Percentiles rank a stretch among this genome's conserved stretches.
Evolutionary conservation across 2,888 invertebrate species (phyloP).

Genomic region (Cephus rjabovi): DNA sequence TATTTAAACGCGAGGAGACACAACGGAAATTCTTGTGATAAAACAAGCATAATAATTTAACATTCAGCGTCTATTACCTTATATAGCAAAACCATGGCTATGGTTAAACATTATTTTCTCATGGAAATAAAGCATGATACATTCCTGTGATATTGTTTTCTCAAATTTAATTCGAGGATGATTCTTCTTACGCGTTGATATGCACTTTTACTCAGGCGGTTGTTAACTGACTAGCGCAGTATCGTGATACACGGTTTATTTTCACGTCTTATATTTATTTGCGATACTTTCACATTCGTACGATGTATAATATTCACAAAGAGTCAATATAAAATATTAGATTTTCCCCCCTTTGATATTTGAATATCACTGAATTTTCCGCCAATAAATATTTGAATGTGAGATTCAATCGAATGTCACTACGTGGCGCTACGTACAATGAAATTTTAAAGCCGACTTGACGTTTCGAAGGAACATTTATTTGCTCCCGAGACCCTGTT

Average conservation of each 20-base stretch:
- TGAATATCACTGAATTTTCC: background rate
- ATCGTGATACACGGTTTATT: background rate
- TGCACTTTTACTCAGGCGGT: background rate
- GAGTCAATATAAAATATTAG: background rate
- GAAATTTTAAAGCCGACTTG: background rate
- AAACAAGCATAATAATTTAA: too few species aligned
- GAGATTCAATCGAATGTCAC: too few species aligned
- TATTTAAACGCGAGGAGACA: background rate
- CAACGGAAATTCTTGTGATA: background rate
- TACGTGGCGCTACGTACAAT: background rate
- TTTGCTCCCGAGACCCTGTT: background rate
- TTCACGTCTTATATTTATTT: background rate
- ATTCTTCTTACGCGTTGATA: background rate
- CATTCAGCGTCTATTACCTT: too few species aligned
- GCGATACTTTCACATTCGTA: background rate
- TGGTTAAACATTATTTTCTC: too few species aligned
- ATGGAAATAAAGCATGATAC: too few species aligned
- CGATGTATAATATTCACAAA: background rate
- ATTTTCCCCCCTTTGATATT: background rate
- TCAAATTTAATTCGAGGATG: background rate
- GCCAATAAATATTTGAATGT: background rate
- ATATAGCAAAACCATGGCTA: too few species aligned
- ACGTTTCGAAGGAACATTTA: background rate
- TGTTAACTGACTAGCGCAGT: background rate
- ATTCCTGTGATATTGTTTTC: background rate